These are phyloP conservation scores for Lasioglossum calceatum DNA, from an alignment of 2,888 invertebrate genomes.

Conservation along the genomic window DNA sequence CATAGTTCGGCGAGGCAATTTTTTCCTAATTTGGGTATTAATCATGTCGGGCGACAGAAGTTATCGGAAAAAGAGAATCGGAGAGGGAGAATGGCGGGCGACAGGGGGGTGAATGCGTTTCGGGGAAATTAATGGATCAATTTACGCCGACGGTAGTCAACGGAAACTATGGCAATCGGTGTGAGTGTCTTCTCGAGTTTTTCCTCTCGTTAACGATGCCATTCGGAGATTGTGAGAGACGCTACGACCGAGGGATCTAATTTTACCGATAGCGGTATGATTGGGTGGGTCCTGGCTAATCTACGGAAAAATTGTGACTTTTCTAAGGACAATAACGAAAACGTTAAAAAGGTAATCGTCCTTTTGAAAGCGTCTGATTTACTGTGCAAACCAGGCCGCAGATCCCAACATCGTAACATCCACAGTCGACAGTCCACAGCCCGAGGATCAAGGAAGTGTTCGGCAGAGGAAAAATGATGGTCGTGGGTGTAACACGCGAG, in stretches of 20 bases:
- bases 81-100: not conserved
- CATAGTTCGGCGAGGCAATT: constrained; percentile 52
- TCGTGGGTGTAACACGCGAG: constrained; percentile 72
- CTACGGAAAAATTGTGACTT: not conserved
- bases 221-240: not conserved
- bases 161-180: not conserved
- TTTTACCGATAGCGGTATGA: not conserved
- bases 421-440: not conserved
- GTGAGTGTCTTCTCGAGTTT: not conserved
- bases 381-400: not conserved
- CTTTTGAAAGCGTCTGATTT: no score
- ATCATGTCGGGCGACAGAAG: constrained; percentile 50
- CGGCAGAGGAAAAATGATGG: constrained; percentile 44
- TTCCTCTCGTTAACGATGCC: not conserved
- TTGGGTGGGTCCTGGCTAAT: not conserved
- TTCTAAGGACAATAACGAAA: not conserved
- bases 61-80: constrained; percentile 31
- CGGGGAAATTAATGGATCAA: constrained; percentile 8
- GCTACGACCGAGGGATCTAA: not conserved
- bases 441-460: constrained; percentile 31
- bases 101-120: not conserved
- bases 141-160: not conserved
- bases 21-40: constrained; percentile 75
- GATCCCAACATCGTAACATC: constrained; percentile 4
- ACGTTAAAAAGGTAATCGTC: no score